Base-by-base conservation (phyloP, 2,797 vertebrate species). In the Leptatherina wallacei region DNA sequence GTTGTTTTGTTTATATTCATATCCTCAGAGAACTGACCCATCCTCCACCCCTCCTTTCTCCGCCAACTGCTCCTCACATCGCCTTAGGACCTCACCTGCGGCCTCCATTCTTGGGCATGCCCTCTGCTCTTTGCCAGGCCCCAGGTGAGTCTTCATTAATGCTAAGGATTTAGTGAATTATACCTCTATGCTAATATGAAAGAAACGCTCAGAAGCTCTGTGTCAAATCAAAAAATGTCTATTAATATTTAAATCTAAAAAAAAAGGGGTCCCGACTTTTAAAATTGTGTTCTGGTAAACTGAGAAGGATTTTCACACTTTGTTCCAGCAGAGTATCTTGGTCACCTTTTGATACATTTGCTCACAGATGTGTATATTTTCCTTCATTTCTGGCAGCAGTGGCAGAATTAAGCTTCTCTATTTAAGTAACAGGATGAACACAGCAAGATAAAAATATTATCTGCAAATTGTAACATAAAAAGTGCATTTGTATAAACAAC, bases 91-190 rank as follows among this genome's bases (percentile, higher is more conserved):
- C 96, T 75, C 98, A 99, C 81, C 87, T 99, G 88, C 94, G 97
- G 88, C 97, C 97, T 30, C 98, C 97, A 2, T 97, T 98, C 85
- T 89, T 99, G 52, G 97, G 97, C 90, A 94, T 99, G 94, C 96
- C 97, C 69, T 96, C 98, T 0, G 95, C 97, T 35, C 93, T 99
- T 69, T 99, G 97, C 93, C 98, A 98, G 92, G 94, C 95, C 1
- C 97, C 98, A 88, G 98, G 98, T 99, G 92, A 96, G 96, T 70
- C 64, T 42, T 30, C 32, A 27, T 10, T 65, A 49, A 75, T 20
- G 35, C 42, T 0, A 56, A 35, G 6, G 11, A 8, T 51, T 12
- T 10, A 58, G 51, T 33, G 22, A 22, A n/a, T 8, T 54, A 32
- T n/a, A 33, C 51, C 7, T 18, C 40, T 29, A 11, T 20, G 22